Evolutionary conservation across 2,888 invertebrate genomes (phyloP).

Genomic region (Ferrisia virgata): DNA sequence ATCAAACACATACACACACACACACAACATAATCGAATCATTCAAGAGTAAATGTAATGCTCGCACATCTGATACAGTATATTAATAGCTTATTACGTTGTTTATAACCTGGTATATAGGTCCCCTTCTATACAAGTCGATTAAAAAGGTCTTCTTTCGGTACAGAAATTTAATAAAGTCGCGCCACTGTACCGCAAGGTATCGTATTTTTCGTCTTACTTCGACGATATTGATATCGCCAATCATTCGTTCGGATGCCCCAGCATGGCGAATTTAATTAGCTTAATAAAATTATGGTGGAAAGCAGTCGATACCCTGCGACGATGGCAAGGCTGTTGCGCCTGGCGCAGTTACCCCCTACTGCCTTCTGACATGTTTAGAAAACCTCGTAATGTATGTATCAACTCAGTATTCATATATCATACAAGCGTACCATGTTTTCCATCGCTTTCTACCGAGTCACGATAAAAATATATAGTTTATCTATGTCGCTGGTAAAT

Average conservation of each 20-base stretch:
- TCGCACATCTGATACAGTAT: not conserved
- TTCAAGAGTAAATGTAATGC: not conserved
- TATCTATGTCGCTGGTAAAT: too few relatives aligned
- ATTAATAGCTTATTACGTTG: not conserved
- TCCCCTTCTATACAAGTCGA: not conserved
- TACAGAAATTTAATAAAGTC: not conserved
- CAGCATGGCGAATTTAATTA: not conserved
- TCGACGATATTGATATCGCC: not conserved
- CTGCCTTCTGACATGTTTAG: too few relatives aligned
- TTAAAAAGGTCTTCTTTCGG: not conserved
- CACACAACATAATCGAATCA: not conserved
- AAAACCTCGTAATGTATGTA: too few relatives aligned
- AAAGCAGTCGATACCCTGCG: too few relatives aligned
- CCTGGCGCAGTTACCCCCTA: too few relatives aligned
- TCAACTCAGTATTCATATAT: too few relatives aligned
- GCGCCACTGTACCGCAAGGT: not conserved
- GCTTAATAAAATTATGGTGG: not conserved
- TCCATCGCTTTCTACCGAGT: too few relatives aligned
- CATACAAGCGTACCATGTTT: too few relatives aligned
- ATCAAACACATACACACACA: too few relatives aligned
- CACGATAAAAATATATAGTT: too few relatives aligned
- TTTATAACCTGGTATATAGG: not conserved
- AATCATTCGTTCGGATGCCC: not conserved
- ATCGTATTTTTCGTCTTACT: not conserved
- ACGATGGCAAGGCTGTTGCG: too few relatives aligned